A percentile compares a stretch with the other conserved stretches of the same genome.
Evolutionary conservation across 2,113 vertebrate genomes (phyloP).

Genomic region (Pelobates fuscus): DNA sequence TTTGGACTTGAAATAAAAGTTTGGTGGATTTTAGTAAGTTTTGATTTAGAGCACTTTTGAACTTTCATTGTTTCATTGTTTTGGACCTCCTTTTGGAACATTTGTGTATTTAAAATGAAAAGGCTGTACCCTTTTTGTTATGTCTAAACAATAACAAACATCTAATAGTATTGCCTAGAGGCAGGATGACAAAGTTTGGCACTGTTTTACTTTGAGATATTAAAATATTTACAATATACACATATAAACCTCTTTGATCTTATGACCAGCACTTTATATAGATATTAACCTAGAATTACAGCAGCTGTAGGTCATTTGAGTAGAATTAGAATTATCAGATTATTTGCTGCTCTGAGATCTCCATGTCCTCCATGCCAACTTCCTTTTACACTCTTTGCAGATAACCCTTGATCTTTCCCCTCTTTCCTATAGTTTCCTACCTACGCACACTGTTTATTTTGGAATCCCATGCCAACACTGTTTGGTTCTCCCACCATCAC

Average conservation of each 20-base stretch:
- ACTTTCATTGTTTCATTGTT: constrained; percentile 5
- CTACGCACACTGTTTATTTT: too few species aligned
- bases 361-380: too few species aligned
- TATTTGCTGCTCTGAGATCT: too few species aligned
- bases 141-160: not conserved
- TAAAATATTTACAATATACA: not conserved
- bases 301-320: not conserved
- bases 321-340: not conserved
- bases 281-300: not conserved
- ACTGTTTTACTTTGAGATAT: not conserved
- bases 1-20: not conserved
- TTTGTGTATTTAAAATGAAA: constrained; percentile 9
- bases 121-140: not conserved
- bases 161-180: constrained; percentile 1
- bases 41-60: constrained; percentile 6
- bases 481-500: too few species aligned
- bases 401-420: too few species aligned
- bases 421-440: too few species aligned
- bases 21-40: not conserved
- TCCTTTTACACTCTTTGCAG: too few species aligned
- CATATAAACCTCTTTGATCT: not conserved
- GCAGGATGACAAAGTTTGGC: not conserved
- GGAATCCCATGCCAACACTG: too few species aligned
- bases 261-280: not conserved
- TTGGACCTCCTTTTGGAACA: not conserved